Evolutionary conservation across 2,113 vertebrate genomes (phyloP).

Genomic region (Dicerorhinus sumatrensis): DNA sequence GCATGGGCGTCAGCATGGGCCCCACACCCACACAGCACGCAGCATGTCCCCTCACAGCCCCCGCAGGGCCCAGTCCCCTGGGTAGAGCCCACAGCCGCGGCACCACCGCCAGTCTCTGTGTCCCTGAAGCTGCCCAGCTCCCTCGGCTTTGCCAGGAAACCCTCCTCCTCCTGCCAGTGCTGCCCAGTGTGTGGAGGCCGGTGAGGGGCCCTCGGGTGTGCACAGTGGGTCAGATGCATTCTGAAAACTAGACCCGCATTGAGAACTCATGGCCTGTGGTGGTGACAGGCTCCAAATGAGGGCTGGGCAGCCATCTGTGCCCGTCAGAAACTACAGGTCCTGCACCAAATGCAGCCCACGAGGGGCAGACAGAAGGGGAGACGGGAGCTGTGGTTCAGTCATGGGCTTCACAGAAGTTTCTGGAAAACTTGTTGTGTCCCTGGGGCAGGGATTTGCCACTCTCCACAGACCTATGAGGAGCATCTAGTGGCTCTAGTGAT

Average conservation of each 20-base stretch:
- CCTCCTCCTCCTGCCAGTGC: not conserved
- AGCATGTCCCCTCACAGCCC: too few species aligned
- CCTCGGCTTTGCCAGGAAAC: not conserved
- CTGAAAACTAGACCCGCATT: not conserved
- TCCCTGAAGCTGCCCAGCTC: not conserved
- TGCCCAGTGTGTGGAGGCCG: not conserved
- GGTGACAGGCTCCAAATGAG: not conserved
- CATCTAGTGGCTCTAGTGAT: fast-evolving
- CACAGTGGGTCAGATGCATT: not conserved
- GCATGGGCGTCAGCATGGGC: not conserved
- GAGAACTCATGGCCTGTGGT: not conserved
- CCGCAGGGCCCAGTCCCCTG: not conserved
- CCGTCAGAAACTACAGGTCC: too few species aligned
- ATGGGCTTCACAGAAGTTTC: not conserved
- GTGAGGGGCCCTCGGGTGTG: not conserved
- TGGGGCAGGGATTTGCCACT: not conserved
- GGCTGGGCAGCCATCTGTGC: too few species aligned
- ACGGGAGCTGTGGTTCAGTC: not conserved
- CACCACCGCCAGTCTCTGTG: not conserved
- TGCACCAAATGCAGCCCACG: too few species aligned
- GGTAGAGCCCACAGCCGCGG: not conserved
- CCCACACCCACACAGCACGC: not conserved
- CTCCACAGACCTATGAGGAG: not conserved
- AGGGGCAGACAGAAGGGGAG: too few species aligned
- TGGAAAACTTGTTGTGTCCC: not conserved